Base-by-base conservation (phyloP, 2,113 vertebrate genomes). In the Gobio gobio region DNA sequence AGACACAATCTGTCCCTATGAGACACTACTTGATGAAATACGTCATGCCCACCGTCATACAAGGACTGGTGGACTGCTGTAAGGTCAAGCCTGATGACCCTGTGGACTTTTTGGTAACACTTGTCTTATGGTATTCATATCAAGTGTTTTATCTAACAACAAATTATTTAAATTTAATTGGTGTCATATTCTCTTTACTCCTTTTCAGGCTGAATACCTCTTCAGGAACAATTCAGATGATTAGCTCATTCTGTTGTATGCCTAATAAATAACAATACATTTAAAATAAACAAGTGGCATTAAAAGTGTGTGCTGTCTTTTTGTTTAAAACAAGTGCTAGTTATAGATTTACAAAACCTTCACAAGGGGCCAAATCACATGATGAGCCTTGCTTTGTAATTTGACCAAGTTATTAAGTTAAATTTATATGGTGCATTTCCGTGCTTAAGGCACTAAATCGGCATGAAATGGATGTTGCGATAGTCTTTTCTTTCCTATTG, bases 1-100 rank as follows among this genome's bases (percentile, higher is more conserved):
- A 97, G 83, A 94, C 94, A 0, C 95, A 91, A 63, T 94, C 96
- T 20, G 0, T 95, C 75, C 97, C 97, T 16, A 88, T 98, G 88
- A 95, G 97, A 61, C 96, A 96, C 89, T 99, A 97, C 86, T 91
- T 99, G 91, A 97, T 98, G 96, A 95, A 94, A 86, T 92, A 97
- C 0, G 96, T 98, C 58, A 98, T 99, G 96, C 97, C 98, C 5
- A 94, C 96, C 0, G 95, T 99, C 45, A 92, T 93, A 70, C 92
- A 94, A 87, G 98, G 96, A 1, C 92, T 99, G 88, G 90, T 92
- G 5, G 96, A 98, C 61, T 98, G 97, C 84, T 94, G 94, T 85
- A 95, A 92, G 86, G 92, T 95, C 87, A 96, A 97, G 82, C 97
- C 97, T 0, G 95, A 97, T 0, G 96, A 99, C 82, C 97, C 98